Evolutionary conservation across 2,113 vertebrate genomes (phyloP), one percentile per base, ranked within the genome.

Genomic region (Vombatus ursinus): DNA sequence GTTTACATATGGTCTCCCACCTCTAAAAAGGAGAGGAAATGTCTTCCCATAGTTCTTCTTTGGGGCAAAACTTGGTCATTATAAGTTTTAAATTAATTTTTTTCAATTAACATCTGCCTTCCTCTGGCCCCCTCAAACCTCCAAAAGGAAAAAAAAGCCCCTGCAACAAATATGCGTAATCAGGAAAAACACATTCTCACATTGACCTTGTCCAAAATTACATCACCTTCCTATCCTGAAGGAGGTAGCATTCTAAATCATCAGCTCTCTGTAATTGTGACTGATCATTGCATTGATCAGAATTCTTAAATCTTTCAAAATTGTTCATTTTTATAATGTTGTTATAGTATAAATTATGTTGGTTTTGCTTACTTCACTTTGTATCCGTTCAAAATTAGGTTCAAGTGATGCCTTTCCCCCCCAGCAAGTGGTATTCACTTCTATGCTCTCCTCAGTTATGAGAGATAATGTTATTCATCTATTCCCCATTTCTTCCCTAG

Each of bases 41-140:
- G 1, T 84, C n/a, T 44, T 84, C 68, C n/a, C 16, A 84, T 84
- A 22, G n/a, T 44, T 84, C 14, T n/a, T n/a, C 37, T 84, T 84
- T n/a, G 68, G 19, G 16, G 2, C 14, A n/a, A 44, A 44, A 44
- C 68, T 84, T 84, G 68, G 19, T 84, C 7, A 44, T 84, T 44
- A 84, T 44, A 44, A 44, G 23, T 44, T 84, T 84, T 44, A 84
- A 84, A 44, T 23, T 84, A 44, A 8, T 8, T 44, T 84, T 84
- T 84, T 84, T 84, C 68, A 44, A 8, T 44, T 84, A 44, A 84
- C n/a, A 84, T 1, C 19, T 84, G n/a, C 68, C 68, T 84, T 84
- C 19, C n/a, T 77, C 57, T 1, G 25, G 31, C 37, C 14, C 1
- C 4, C 6, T 3, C n/a, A 7, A 8, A 0, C 9, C 28, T 2